Percentiles rank a stretch among this genome's conserved stretches.
Conservation (phyloP, 2,113 vertebrate genomes). For the Misgurnus mizolepis region DNA sequence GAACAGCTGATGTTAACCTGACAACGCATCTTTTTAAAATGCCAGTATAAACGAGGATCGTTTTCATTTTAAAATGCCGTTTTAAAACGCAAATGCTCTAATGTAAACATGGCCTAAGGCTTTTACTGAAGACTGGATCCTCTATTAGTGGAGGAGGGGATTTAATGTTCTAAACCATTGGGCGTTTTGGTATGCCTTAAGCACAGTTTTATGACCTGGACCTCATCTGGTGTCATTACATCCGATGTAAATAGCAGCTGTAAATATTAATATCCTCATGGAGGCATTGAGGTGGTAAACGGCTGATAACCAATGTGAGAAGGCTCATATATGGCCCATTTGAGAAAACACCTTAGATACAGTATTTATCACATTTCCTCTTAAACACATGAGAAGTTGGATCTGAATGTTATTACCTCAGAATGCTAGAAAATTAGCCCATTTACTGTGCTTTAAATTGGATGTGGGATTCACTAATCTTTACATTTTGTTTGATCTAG, state of each 20-base stretch:
- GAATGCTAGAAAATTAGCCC: not conserved
- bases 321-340: not conserved
- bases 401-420: not conserved
- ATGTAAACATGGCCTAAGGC: too few species aligned
- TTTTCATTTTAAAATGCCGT: too few species aligned
- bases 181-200: not conserved
- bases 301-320: not conserved
- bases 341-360: not conserved
- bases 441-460: not conserved
- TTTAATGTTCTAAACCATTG: not conserved
- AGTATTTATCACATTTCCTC: not conserved
- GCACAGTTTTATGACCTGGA: slow-evolving; percentile 1
- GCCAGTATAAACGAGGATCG: too few species aligned
- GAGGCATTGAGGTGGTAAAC: not conserved
- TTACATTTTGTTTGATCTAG: too few species aligned
- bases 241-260: not conserved
- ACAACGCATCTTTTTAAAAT: too few species aligned
- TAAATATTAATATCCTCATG: slow-evolving; percentile 18
- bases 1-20: too few species aligned
- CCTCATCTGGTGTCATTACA: slow-evolving; percentile 34
- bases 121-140: not conserved
- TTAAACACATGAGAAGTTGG: not conserved
- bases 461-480: too few species aligned
- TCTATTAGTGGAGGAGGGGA: not conserved
- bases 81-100: too few species aligned